Evolutionary conservation across 2,113 vertebrate genomes (phyloP).

Genomic region (Lipophrys pholis): DNA sequence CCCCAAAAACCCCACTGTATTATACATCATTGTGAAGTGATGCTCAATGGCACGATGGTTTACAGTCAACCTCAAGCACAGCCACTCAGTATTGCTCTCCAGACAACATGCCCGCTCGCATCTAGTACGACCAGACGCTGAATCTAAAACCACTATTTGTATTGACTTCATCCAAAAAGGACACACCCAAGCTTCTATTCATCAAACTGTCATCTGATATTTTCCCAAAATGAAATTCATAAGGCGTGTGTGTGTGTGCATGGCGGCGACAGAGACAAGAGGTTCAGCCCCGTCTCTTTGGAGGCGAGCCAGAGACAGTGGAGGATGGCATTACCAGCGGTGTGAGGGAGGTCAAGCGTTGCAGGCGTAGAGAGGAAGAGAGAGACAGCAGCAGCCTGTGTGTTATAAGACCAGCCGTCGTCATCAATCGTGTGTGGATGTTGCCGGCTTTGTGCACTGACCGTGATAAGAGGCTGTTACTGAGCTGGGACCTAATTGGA

Average conservation of each 20-base stretch:
- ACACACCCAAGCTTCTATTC: slow-evolving; percentile 21
- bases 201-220: slow-evolving; percentile 16
- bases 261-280: slow-evolving; percentile 14
- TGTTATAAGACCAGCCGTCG: slow-evolving; percentile 59
- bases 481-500: slow-evolving; percentile 77
- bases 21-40: slow-evolving; percentile 3
- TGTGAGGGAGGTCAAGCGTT: slow-evolving; percentile 66
- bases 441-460: slow-evolving; percentile 73
- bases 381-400: slow-evolving; percentile 20
- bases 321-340: slow-evolving; percentile 38
- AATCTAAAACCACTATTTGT: slow-evolving; percentile 22
- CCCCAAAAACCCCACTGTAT: not conserved
- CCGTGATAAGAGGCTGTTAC: slow-evolving; percentile 78
- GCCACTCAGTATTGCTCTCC: not conserved
- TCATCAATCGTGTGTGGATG: slow-evolving; percentile 66
- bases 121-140: not conserved
- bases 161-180: slow-evolving; percentile 14
- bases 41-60: not conserved
- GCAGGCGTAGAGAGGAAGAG: slow-evolving; percentile 25
- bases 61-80: not conserved
- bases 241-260: not conserved
- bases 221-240: slow-evolving; percentile 28
- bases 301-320: slow-evolving; percentile 37
- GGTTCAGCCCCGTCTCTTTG: slow-evolving; percentile 23
- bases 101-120: slow-evolving; percentile 6